These are phyloP conservation scores for Tachysurus vachellii DNA, from an alignment of 2,113 vertebrate species.

Conservation along the genomic window DNA sequence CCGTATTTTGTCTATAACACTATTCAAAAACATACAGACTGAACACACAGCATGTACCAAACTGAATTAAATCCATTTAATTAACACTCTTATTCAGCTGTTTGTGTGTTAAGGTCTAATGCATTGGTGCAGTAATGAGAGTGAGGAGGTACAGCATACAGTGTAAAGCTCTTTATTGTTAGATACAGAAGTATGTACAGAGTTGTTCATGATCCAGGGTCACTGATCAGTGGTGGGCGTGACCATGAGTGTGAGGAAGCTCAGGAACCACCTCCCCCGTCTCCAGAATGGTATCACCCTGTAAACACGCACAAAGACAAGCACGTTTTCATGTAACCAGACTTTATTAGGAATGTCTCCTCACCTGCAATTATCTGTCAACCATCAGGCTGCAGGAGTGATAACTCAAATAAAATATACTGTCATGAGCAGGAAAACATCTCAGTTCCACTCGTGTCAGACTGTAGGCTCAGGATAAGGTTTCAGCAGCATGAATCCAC, in stretches of 20 bases:
- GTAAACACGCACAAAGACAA: slow-evolving; percentile 51
- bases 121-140: not conserved
- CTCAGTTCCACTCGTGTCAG: too few relatives aligned
- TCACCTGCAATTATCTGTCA: not conserved
- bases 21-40: not conserved
- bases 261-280: slow-evolving; percentile 83
- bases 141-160: not conserved
- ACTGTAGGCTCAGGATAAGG: not conserved
- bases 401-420: too few relatives aligned
- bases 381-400: not conserved
- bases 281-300: slow-evolving; percentile 86
- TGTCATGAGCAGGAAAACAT: too few relatives aligned
- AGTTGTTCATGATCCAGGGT: slow-evolving; percentile 49
- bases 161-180: slow-evolving; percentile 13
- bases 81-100: not conserved
- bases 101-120: not conserved
- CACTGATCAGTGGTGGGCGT: slow-evolving; percentile 76
- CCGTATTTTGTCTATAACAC: not conserved
- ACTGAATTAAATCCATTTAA: not conserved
- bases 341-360: not conserved
- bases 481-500: not conserved
- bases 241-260: slow-evolving; percentile 69
- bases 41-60: not conserved
- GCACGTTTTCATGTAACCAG: not conserved
- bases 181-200: slow-evolving; percentile 41